Evolutionary conservation across 1,140 invertebrate species (phyloP).

Genomic region (Hesperophylax magnus): DNA sequence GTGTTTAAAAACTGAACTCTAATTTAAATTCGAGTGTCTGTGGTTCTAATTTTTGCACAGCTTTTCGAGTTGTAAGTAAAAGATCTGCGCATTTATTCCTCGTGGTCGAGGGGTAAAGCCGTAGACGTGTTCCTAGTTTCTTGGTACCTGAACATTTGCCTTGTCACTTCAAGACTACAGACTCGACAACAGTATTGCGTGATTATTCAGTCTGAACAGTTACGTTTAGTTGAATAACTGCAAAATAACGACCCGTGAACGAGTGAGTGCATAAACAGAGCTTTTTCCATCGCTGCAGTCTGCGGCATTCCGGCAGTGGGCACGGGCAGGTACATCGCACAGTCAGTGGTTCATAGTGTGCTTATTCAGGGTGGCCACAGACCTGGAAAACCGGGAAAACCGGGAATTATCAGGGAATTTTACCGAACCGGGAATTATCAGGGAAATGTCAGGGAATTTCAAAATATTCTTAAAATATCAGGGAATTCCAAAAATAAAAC

Average conservation of each 20-base stretch:
- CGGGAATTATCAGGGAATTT: too few relatives aligned
- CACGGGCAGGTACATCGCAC: not conserved
- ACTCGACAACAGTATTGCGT: not conserved
- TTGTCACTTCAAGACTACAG: not conserved
- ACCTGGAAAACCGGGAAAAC: too few relatives aligned
- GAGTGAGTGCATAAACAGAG: conserved; percentile 26
- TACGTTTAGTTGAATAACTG: conserved; percentile 45
- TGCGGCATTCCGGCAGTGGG: not conserved
- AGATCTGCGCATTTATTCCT: not conserved
- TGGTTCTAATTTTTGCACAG: not conserved
- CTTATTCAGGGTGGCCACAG: too few relatives aligned
- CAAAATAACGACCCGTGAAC: conserved; percentile 40
- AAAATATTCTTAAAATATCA: too few relatives aligned
- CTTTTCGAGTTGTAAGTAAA: not conserved
- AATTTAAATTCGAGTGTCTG: conserved; percentile 9
- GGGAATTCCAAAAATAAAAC: too few relatives aligned
- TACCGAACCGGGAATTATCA: too few relatives aligned
- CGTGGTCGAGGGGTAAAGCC: not conserved
- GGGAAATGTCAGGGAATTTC: too few relatives aligned
- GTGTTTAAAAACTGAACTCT: not conserved
- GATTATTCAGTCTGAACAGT: conserved; percentile 51
- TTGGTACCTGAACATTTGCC: not conserved
- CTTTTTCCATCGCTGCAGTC: conserved; percentile 27
- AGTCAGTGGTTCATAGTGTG: not conserved
- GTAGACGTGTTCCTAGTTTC: not conserved